These are phyloP conservation scores for Danio aesculapii DNA, from an alignment of 2,797 vertebrate genomes.

Conservation along the genomic window DNA sequence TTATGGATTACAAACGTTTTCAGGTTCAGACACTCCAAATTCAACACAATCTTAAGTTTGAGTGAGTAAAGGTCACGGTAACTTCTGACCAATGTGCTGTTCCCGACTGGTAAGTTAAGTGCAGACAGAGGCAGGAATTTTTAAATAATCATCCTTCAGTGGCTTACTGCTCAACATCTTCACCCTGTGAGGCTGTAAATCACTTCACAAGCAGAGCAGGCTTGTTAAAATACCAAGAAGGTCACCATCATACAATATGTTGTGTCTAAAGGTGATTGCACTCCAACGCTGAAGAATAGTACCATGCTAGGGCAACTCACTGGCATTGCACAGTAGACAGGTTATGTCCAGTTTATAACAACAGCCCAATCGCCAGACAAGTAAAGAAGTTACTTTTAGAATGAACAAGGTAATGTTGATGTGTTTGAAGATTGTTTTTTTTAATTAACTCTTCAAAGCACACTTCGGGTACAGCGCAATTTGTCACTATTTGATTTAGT, in stretches of 20 bases:
- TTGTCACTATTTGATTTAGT: no score
- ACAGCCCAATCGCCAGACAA: no score
- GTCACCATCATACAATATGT: background rate
- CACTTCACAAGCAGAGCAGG: background rate
- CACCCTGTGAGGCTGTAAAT: background rate
- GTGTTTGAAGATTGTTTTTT: no score
- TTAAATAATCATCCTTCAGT: background rate
- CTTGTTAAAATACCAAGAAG: background rate
- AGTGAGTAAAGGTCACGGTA: background rate
- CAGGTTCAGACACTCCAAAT: background rate
- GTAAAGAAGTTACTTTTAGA: no score
- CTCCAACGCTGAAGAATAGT: no score
- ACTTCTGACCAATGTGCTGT: background rate
- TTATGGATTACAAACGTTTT: background rate
- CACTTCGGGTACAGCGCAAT: no score
- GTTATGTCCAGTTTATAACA: no score
- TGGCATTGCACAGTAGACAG: no score
- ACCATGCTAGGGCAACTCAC: no score
- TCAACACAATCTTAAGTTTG: background rate
- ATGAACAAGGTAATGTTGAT: no score
- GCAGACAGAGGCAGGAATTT: background rate
- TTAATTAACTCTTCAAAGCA: no score
- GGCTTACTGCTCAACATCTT: background rate
- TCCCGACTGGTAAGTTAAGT: background rate
- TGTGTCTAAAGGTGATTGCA: no score